Percentiles rank a stretch among this genome's conserved stretches.
Evolutionary conservation across 2,888 invertebrate genomes (phyloP).

Genomic region (Drosophila neutralis): DNA sequence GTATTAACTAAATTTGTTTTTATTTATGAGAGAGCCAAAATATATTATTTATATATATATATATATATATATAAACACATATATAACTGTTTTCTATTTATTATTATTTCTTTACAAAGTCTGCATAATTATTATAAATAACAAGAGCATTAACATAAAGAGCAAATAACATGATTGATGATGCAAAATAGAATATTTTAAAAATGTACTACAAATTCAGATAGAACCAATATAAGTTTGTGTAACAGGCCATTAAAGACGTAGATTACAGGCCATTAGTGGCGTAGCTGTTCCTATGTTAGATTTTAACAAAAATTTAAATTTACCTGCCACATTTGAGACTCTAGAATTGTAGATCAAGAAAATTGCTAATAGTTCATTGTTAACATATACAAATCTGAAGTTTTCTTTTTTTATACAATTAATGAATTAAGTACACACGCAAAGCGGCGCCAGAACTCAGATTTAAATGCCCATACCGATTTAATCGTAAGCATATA

Average conservation of each 20-base stretch:
- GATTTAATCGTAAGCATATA: slow-evolving; percentile 7
- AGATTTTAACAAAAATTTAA: too few species aligned
- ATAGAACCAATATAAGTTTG: background rate
- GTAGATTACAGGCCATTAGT: too few species aligned
- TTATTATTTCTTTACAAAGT: background rate
- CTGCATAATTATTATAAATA: too few species aligned
- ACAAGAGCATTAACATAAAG: background rate
- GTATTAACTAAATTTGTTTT: slow-evolving; percentile 7
- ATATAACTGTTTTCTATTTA: background rate
- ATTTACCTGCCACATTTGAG: background rate
- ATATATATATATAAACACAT: background rate
- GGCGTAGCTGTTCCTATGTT: too few species aligned
- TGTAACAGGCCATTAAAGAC: too few species aligned
- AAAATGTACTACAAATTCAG: background rate
- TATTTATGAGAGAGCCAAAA: slow-evolving; percentile 22
- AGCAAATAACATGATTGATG: background rate
- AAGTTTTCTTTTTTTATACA: background rate
- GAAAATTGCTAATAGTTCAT: background rate
- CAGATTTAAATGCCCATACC: background rate
- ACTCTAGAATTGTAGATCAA: background rate
- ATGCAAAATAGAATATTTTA: background rate
- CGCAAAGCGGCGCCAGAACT: slow-evolving; percentile 11
- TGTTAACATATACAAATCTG: background rate
- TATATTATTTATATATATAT: slow-evolving; percentile 1
- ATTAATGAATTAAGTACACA: background rate